Base-by-base conservation (phyloP, 2,797 vertebrate genomes). In the Eulemur albifrons region DNA sequence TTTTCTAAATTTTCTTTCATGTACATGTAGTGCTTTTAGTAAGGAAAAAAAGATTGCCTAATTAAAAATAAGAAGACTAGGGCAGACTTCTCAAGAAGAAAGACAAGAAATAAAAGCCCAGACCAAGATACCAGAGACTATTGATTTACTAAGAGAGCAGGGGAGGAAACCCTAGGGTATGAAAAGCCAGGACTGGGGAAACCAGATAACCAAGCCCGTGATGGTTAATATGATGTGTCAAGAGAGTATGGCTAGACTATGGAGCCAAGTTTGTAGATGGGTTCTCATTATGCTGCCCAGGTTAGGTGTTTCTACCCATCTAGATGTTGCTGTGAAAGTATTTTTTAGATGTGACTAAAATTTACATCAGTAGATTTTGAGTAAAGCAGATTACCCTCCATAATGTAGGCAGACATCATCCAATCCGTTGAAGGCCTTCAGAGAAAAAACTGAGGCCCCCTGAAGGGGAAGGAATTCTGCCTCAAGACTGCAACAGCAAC, bases 1-100 rank as follows among this genome's bases (percentile, higher is more conserved):
- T 76, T 90, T 87, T 90, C 35, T 57, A 91, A 69, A 75, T 83
- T 81, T 88, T 83, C 65, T 95, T 92, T 96, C 54, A 77, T 32
- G 30, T 35, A 67, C 8, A 61, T 43, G 1, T 52, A 59, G 52
- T 38, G 48, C 4, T 94, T 97, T 88, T 61, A 91, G 73, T 88
- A 79, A 87, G 30, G 89, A 88, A 77, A 75, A 18, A n/a, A 35
- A 80, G 10, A 86, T 57, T 82, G 13, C 7, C 88, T 83, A 87
- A 67, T 69, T 79, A 92, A 84, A 95, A 80, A 54, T 80, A 80
- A 90, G 23, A 92, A 69, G 7, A 70, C 30, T 35, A 21, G 13
- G 4, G 1, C 25, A 80, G 18, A 65, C 2, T 63, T 65, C 40
- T 84, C 84, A 15, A 38, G 43, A 79, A 77, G 35, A 94, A 61